Base-by-base conservation (phyloP, 2,113 vertebrate genomes). In the Trochalopteron elliotii region DNA sequence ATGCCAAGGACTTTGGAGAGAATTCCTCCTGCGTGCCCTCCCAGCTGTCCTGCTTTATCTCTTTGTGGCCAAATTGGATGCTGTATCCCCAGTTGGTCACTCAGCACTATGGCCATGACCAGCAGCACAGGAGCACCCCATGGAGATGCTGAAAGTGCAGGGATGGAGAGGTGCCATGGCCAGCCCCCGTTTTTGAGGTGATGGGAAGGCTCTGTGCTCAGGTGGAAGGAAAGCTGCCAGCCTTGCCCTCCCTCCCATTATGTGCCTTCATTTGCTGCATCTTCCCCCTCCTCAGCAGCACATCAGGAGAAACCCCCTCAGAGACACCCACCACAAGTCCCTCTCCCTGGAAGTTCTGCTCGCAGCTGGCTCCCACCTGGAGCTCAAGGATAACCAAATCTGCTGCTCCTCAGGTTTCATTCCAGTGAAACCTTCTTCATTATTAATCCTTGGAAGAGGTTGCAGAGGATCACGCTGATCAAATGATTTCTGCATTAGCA, bases 401-500 rank as follows among this genome's bases (percentile, higher is more conserved):
- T 27, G 44, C 71, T n/a, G 45, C 64, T 67, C 53, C 49, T 42
- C 44, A 3, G 7, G 42, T 77, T 87, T 87, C 86, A 7, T n/a
- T 52, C 47, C 11, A 57, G 33, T 13, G 13, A 83, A 89, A 80
- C 15, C 11, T 30, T 93, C 71, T 25, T 88, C 61, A 6, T 94
- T 91, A 82, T 80, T 91, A 83, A 95, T 93, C 83, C 88, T 83
- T 28, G 0, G 44, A 50, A 86, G 89, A 83, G 71, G 85, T 52
- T 40, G 49, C 21, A 3, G 82, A 85, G 68, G 37, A 76, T 86
- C 91, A n/a, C 20, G 3, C 15, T 81, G 93, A 96, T 94, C 87
- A 93, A 89, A 80, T 70, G 91, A 86, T 88, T 80, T 67, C 94
- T 95, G 76, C 81, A 67, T 94, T 89, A 93, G 69, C 83, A 52